These are phyloP conservation scores for Notodonta ziczac DNA, from an alignment of 2,888 invertebrate species.

Conservation along the genomic window DNA sequence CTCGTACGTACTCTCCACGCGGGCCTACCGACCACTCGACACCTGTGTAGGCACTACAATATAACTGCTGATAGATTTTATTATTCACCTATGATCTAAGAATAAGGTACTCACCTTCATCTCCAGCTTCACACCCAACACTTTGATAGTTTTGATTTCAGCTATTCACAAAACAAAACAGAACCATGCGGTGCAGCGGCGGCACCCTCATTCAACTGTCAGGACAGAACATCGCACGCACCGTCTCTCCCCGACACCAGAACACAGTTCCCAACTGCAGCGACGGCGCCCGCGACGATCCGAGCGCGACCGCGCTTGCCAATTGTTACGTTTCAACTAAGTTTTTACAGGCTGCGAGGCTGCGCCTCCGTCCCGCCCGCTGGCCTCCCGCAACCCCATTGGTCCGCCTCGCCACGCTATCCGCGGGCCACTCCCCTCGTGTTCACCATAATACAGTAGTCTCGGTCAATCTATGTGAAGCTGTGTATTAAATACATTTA, in stretches of 20 bases:
- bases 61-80: no score
- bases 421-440: constrained; percentile 37
- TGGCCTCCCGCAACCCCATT: constrained; percentile 40
- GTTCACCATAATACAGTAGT: constrained; percentile 27
- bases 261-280: constrained; percentile 12
- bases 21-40: no score
- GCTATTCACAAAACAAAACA: constrained; percentile 57
- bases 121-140: constrained; percentile 72
- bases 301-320: constrained; percentile 56
- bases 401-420: constrained; percentile 40
- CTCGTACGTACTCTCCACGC: no score
- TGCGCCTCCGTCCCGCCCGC: constrained; percentile 41
- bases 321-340: constrained; percentile 58
- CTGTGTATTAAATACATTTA: constrained; percentile 24
- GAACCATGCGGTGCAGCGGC: constrained; percentile 41
- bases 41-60: no score
- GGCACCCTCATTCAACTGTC: constrained; percentile 47
- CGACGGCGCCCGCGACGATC: constrained; percentile 17
- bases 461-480: constrained; percentile 46
- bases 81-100: background rate
- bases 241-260: background rate
- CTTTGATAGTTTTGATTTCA: constrained; percentile 54
- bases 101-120: constrained; percentile 68
- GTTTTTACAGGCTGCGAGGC: constrained; percentile 44
- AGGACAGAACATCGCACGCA: constrained; percentile 42